A percentile compares a stretch with the other conserved stretches of the same genome.
Conservation (phyloP, 1,140 invertebrate species). For the Matsumurasca onukii region DNA sequence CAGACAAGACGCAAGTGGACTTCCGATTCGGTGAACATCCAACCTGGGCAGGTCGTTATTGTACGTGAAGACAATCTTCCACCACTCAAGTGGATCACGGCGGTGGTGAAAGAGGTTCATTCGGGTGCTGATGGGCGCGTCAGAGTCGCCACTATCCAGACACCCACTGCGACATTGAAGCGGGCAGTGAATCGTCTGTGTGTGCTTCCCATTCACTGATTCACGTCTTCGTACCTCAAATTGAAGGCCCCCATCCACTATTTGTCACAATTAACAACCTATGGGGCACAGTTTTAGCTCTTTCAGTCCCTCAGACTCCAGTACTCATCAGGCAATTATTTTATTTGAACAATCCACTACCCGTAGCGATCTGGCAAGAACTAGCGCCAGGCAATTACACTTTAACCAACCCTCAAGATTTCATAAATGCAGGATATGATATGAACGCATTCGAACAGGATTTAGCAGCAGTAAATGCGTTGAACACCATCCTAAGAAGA, state of each 20-base stretch:
- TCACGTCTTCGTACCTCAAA: not conserved
- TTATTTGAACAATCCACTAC: not conserved
- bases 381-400: too few relatives aligned
- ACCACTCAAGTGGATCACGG: slow-evolving; percentile 47
- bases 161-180: not conserved
- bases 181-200: too few relatives aligned
- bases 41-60: slow-evolving; percentile 42
- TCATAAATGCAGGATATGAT: too few relatives aligned
- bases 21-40: not conserved
- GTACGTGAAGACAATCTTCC: slow-evolving; percentile 44
- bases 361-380: not conserved
- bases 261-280: not conserved
- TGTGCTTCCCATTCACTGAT: too few relatives aligned
- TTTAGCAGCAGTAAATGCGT: too few relatives aligned
- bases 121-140: slow-evolving; percentile 47
- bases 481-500: too few relatives aligned
- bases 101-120: slow-evolving; percentile 44
- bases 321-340: not conserved
- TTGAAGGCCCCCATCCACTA: not conserved
- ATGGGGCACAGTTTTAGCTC: not conserved
- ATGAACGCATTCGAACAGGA: too few relatives aligned
- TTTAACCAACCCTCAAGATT: too few relatives aligned
- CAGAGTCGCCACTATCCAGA: slow-evolving; percentile 45
- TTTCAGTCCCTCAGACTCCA: not conserved
- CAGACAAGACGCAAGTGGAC: slow-evolving; percentile 42